Evolutionary conservation across 2,113 vertebrate genomes (phyloP).

Genomic region (Epinephelus cyanopodus): DNA sequence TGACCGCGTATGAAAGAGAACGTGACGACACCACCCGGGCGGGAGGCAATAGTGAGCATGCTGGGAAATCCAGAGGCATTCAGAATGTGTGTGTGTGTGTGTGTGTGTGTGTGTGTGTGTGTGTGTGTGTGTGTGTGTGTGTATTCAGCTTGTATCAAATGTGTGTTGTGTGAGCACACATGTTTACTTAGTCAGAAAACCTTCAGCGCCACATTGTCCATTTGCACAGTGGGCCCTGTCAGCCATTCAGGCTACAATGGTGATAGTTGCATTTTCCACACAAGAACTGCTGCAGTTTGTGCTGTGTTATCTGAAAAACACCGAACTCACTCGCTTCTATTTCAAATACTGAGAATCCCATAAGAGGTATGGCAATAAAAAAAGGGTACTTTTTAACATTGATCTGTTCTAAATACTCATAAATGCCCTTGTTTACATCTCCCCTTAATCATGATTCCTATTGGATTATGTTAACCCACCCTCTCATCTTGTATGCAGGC

Average conservation of each 20-base stretch:
- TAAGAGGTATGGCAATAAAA: not conserved
- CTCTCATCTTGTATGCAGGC: conserved; percentile 60
- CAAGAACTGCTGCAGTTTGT: not conserved
- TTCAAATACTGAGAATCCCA: not conserved
- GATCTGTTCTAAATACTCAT: conserved; percentile 1
- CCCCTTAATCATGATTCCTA: conserved; percentile 31
- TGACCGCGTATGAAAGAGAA: conserved; percentile 71
- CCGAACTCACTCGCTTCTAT: not conserved
- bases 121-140: not conserved
- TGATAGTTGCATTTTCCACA: conserved; percentile 21
- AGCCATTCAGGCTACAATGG: conserved; percentile 15
- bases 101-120: not conserved
- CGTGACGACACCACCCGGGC: conserved; percentile 57
- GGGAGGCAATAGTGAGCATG: conserved; percentile 67
- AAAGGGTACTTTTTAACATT: not conserved
- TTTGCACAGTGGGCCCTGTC: conserved; percentile 43
- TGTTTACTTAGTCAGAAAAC: conserved; percentile 19
- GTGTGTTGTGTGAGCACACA: not conserved
- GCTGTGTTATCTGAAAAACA: not conserved
- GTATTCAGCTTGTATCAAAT: conserved; percentile 4
- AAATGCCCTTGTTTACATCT: conserved; percentile 42
- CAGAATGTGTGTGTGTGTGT: conserved; percentile 35
- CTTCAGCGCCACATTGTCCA: conserved; percentile 8
- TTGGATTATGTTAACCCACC: conserved; percentile 52
- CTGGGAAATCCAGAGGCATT: conserved; percentile 73